These are phyloP conservation scores for Xyrauchen texanus DNA, from an alignment of 2,113 vertebrate genomes.

Conservation along the genomic window DNA sequence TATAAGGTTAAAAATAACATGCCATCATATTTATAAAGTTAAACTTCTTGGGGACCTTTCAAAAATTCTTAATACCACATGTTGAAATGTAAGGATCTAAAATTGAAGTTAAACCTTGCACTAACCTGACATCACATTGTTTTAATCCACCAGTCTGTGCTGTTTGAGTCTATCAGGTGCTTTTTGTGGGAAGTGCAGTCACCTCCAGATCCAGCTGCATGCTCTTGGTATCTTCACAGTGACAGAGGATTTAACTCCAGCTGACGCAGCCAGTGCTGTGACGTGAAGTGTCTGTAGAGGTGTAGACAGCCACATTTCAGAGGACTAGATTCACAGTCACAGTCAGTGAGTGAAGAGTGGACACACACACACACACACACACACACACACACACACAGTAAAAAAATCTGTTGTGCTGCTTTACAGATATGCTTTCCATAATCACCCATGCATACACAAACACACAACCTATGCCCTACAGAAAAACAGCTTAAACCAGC, in stretches of 20 bases:
- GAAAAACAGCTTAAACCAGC: too few relatives aligned
- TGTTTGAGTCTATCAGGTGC: constrained; percentile 45
- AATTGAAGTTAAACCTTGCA: not conserved
- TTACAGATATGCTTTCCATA: too few relatives aligned
- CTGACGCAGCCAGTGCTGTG: constrained; percentile 21
- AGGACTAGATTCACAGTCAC: constrained; percentile 30
- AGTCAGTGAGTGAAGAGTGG: constrained; percentile 25
- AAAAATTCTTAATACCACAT: too few relatives aligned
- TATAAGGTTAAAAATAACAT: too few relatives aligned
- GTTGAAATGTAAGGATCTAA: not conserved
- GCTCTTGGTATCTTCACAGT: constrained; percentile 22
- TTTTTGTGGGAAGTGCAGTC: constrained; percentile 51
- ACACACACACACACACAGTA: not conserved
- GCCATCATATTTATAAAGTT: too few relatives aligned
- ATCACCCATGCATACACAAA: too few relatives aligned
- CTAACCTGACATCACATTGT: not conserved
- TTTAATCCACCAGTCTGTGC: not conserved
- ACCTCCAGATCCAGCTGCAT: constrained; percentile 56
- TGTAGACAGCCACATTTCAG: constrained; percentile 33
- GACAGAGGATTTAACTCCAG: constrained; percentile 24
- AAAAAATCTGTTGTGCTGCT: too few relatives aligned
- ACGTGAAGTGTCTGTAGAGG: constrained; percentile 40
- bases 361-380: constrained; percentile 25
- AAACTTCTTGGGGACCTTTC: too few relatives aligned
- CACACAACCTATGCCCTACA: too few relatives aligned